phyloP scores from a whole-genome alignment of 2,888 invertebrate genomes.

The Priocnemis perturbator region DNA sequence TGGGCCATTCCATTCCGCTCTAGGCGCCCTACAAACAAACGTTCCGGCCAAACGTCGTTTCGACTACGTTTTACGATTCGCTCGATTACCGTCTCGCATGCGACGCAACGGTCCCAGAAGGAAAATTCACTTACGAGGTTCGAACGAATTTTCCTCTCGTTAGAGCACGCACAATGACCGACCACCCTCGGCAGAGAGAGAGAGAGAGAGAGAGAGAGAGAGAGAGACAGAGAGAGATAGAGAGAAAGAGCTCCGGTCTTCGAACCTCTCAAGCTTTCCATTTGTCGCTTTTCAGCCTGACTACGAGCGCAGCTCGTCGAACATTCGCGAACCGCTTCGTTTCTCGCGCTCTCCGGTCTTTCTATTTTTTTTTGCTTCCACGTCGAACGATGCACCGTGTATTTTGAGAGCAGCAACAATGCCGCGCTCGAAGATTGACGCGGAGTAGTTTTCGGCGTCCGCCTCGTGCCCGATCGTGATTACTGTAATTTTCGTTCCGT shows the following conservation, averaged over 20 bases:
- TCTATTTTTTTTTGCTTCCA: conserved; percentile 34
- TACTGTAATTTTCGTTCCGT: no score
- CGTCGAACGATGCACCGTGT: conserved; percentile 12
- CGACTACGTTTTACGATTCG: conserved; percentile 36
- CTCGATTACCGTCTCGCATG: conserved; percentile 33
- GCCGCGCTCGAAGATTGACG: conserved; percentile 4
- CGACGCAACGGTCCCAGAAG: conserved; percentile 18
- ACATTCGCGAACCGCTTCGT: no score
- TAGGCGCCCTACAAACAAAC: conserved; percentile 2
- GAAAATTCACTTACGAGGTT: conserved; percentile 38
- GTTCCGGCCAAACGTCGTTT: conserved; percentile 10
- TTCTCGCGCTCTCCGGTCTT: no score
- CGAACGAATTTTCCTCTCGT: conserved; percentile 48
- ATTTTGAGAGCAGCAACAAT: neutral
- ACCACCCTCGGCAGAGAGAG: conserved; percentile 38
- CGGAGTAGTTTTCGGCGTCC: no score
- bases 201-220: conserved; percentile 47
- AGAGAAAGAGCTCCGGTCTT: conserved; percentile 39
- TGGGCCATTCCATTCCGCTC: neutral
- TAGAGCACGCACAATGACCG: conserved; percentile 43
- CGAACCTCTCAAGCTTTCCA: no score
- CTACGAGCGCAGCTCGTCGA: no score
- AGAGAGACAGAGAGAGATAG: conserved; percentile 46
- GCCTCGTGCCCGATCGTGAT: no score
- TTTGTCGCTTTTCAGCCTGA: no score